Evolutionary conservation across 2,113 vertebrate species (phyloP).

Genomic region (Scomber scombrus): DNA sequence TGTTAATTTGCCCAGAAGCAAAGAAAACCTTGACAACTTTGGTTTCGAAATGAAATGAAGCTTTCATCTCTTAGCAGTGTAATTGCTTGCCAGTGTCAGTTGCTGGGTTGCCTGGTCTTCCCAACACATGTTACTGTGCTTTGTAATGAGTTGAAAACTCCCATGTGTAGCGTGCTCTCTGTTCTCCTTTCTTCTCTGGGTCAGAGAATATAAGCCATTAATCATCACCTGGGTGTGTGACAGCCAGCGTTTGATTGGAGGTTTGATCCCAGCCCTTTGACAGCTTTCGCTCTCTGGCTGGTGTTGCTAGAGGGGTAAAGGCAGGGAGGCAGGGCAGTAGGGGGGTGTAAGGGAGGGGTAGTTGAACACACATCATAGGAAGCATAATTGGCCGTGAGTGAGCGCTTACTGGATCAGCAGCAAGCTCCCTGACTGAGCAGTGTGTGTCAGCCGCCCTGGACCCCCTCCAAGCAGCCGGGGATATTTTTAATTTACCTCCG

Average conservation of each 20-base stretch:
- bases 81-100: slow-evolving; percentile 63
- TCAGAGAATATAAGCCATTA: slow-evolving; percentile 82
- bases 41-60: slow-evolving; percentile 43
- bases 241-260: slow-evolving; percentile 78
- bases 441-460: slow-evolving; percentile 74
- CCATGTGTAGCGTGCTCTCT: slow-evolving; percentile 76
- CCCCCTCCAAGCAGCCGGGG: slow-evolving; percentile 77
- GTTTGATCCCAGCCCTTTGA: slow-evolving; percentile 78
- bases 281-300: slow-evolving; percentile 71
- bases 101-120: slow-evolving; percentile 58
- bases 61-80: slow-evolving; percentile 72
- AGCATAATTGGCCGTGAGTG: slow-evolving; percentile 77
- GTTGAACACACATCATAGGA: slow-evolving; percentile 76
- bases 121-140: slow-evolving; percentile 77
- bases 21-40: slow-evolving; percentile 62
- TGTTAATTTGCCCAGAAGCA: slow-evolving; percentile 69
- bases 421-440: slow-evolving; percentile 75
- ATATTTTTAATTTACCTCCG: slow-evolving; percentile 83
- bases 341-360: neutral
- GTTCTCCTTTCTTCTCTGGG: slow-evolving; percentile 76
- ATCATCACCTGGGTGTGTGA: slow-evolving; percentile 83
- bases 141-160: slow-evolving; percentile 80
- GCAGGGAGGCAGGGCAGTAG: slow-evolving; percentile 38
- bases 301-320: slow-evolving; percentile 68
- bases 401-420: slow-evolving; percentile 78